Conservation (phyloP, 2,888 invertebrate species). For the Slavum lentiscoides region DNA sequence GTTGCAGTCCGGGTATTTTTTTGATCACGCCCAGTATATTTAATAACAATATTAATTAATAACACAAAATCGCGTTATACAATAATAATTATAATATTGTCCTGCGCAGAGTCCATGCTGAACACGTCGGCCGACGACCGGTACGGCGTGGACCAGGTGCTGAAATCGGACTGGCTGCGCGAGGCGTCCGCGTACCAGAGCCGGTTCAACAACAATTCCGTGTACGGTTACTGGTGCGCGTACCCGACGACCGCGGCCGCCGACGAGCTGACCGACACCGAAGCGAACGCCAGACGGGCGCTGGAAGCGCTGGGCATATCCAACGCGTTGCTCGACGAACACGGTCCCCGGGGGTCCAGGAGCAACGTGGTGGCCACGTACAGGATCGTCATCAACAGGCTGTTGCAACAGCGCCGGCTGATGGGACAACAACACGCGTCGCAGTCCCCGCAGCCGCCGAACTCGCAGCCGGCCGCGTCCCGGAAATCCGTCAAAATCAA, state of each 20-base stretch:
- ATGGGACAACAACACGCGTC: not conserved
- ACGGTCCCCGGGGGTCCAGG: conserved; percentile 66
- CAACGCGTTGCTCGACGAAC: conserved; percentile 65
- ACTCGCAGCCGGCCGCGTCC: not conserved
- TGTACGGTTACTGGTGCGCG: conserved; percentile 56
- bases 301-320: conserved; percentile 67
- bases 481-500: conserved; percentile 44
- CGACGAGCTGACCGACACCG: conserved; percentile 55
- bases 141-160: conserved; percentile 62
- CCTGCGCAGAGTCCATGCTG: conserved; percentile 62
- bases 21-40: too few species aligned
- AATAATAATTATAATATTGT: too few species aligned
- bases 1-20: too few species aligned
- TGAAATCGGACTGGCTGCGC: conserved; percentile 65
- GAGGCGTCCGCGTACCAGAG: conserved; percentile 58
- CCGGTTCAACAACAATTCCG: conserved; percentile 55
- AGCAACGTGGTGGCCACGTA: conserved; percentile 73
- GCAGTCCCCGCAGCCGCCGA: too few species aligned
- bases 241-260: conserved; percentile 56
- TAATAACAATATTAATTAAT: too few species aligned
- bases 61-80: too few species aligned
- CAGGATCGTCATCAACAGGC: conserved; percentile 69
- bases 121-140: conserved; percentile 63
- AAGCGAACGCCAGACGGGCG: conserved; percentile 56
- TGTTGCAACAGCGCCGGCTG: conserved; percentile 58